Evolutionary conservation across 2,888 invertebrate genomes (phyloP).

Genomic region (Formica aserva): DNA sequence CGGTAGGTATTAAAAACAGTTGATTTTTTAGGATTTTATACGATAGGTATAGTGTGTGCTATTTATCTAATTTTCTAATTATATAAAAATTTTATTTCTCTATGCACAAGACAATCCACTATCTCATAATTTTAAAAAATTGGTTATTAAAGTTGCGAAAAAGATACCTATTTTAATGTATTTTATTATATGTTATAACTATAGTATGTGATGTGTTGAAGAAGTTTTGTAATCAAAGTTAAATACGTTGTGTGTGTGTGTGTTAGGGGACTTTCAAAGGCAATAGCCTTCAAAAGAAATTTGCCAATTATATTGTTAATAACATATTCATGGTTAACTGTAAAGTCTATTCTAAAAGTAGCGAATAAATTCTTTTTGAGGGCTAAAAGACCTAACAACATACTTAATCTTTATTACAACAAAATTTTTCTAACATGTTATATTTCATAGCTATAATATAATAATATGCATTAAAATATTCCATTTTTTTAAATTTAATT

Average conservation of each 20-base stretch:
- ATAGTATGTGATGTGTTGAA: not conserved
- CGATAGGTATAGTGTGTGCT: not conserved
- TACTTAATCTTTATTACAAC: not conserved
- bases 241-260: not conserved
- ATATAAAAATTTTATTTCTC: not conserved
- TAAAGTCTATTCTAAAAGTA: not conserved
- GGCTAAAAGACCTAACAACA: not conserved
- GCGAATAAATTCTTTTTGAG: not conserved
- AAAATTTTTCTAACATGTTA: not conserved
- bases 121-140: not conserved
- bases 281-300: not conserved
- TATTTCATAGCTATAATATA: not conserved
- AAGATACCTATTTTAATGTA: not conserved
- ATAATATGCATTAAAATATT: not conserved
- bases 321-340: not conserved
- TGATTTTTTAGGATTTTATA: not conserved
- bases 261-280: not conserved
- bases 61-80: not conserved
- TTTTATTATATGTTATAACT: not conserved
- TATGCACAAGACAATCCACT: not conserved
- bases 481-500: not conserved
- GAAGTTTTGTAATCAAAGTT: not conserved
- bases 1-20: not conserved
- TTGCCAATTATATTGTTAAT: not conserved
- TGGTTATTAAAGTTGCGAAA: not conserved